phyloP scores from a whole-genome alignment of 2,797 vertebrate genomes.

The Ciconia nigra region DNA sequence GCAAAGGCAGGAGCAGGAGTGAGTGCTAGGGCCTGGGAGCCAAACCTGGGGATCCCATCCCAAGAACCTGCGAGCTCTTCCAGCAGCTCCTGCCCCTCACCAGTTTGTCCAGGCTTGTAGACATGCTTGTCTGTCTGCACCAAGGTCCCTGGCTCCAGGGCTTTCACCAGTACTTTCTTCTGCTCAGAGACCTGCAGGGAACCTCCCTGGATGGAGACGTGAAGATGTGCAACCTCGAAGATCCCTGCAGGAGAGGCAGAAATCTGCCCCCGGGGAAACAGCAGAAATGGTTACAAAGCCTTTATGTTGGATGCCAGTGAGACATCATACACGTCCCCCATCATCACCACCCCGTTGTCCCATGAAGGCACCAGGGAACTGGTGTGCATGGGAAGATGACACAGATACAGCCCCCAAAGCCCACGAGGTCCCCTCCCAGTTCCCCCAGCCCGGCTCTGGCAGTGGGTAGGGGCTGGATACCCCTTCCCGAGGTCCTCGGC shows the following conservation, averaged over 20 bases:
- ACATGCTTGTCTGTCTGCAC: neutral
- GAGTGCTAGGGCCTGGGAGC: neutral
- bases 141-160: neutral
- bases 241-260: neutral
- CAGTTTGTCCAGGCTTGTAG: neutral
- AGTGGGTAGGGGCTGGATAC: neutral
- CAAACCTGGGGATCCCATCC: neutral
- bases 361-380: neutral
- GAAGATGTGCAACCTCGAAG: neutral
- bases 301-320: neutral
- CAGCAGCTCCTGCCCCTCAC: neutral
- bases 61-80: neutral
- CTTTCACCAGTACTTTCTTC: neutral
- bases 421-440: neutral
- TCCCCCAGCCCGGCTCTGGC: neutral
- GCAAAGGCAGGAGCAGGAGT: neutral
- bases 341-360: fast-evolving
- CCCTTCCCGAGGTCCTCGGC: neutral
- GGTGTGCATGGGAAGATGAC: neutral
- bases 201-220: neutral
- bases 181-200: neutral
- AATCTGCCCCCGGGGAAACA: neutral
- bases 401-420: neutral
- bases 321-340: neutral
- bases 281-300: neutral